phyloP scores from a whole-genome alignment of 2,113 vertebrate genomes.

The Cacatua alba region DNA sequence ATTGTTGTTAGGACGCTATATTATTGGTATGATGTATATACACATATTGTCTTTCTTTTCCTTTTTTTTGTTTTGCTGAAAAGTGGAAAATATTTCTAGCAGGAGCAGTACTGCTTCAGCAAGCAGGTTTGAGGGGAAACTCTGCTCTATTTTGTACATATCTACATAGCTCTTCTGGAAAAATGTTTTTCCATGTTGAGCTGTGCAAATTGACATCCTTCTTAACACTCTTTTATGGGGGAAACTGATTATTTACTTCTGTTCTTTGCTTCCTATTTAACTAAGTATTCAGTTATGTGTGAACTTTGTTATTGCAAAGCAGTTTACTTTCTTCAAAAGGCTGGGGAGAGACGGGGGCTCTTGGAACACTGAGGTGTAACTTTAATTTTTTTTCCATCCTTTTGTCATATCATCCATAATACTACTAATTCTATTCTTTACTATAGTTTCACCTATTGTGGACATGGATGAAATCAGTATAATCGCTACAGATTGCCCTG shows the following conservation, averaged over 20 bases:
- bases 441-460: background rate
- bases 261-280: background rate
- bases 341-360: fast-evolving
- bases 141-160: too few species aligned
- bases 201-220: background rate
- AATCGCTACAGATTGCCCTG: background rate
- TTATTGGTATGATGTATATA: too few species aligned
- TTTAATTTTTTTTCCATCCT: background rate
- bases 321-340: background rate
- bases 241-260: background rate
- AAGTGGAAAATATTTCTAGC: too few species aligned
- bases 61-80: too few species aligned
- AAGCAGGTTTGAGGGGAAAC: too few species aligned
- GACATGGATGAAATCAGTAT: background rate
- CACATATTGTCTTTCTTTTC: too few species aligned
- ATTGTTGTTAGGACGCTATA: too few species aligned
- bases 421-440: background rate
- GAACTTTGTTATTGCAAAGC: background rate
- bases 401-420: background rate
- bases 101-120: too few species aligned
- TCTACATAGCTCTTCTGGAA: too few species aligned
- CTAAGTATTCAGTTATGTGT: background rate
- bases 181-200: background rate
- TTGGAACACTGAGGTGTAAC: background rate
- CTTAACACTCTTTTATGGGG: background rate